Conservation (phyloP, 2,888 invertebrate species). For the Rotaria macrura region DNA sequence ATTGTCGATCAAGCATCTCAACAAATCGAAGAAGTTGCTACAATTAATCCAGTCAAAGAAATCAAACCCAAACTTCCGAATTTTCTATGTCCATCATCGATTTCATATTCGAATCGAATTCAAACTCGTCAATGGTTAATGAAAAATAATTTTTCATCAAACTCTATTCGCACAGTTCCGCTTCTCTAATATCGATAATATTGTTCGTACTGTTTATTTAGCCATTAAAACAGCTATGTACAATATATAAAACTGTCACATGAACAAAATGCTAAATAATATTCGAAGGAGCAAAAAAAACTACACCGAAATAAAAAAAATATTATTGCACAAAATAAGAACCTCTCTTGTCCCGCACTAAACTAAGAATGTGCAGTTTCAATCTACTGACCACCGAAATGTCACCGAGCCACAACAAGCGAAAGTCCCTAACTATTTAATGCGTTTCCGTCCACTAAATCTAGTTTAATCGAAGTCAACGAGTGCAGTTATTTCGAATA, state of each 20-base stretch:
- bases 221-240: background rate
- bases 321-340: background rate
- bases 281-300: background rate
- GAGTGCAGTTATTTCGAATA: too few species aligned
- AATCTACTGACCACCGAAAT: too few species aligned
- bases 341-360: background rate
- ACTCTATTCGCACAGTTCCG: background rate
- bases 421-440: too few species aligned
- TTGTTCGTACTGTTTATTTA: background rate
- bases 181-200: background rate
- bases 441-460: too few species aligned
- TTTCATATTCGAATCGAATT: background rate
- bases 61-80: background rate
- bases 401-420: background rate
- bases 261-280: background rate
- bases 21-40: background rate
- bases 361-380: background rate
- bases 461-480: too few species aligned
- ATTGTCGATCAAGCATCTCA: background rate
- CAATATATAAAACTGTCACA: background rate
- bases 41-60: background rate
- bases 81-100: background rate
- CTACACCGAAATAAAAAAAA: background rate
- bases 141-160: background rate
- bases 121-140: background rate